A percentile compares a stretch with the other conserved stretches of the same genome.
Conservation (phyloP, 2,113 vertebrate species). For the Centropristis striata region DNA sequence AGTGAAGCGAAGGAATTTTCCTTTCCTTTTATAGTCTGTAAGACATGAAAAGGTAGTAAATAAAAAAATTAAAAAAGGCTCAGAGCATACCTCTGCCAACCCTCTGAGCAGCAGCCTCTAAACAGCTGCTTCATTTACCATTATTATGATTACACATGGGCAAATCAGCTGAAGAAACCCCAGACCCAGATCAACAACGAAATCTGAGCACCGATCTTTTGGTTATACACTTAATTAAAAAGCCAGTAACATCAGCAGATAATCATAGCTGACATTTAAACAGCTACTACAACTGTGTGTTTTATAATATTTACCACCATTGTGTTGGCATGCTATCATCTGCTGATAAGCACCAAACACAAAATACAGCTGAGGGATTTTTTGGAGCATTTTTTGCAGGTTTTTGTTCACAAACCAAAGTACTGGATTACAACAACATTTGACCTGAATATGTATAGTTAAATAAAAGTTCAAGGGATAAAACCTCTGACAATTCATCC, state of each 20-base stretch:
- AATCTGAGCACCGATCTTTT: too few species aligned
- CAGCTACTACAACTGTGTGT: background rate
- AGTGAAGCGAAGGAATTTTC: slow-evolving; percentile 13
- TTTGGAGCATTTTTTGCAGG: background rate
- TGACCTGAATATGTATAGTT: background rate
- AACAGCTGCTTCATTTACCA: slow-evolving; percentile 3
- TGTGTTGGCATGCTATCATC: background rate
- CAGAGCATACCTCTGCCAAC: background rate
- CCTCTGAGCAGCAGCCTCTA: background rate
- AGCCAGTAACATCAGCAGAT: background rate
- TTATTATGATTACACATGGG: background rate
- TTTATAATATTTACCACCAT: background rate
- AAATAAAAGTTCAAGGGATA: background rate
- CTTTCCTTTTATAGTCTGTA: slow-evolving; percentile 37
- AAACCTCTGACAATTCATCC: background rate
- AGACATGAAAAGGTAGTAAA: slow-evolving; percentile 1
- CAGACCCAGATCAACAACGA: background rate
- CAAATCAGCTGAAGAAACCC: slow-evolving; percentile 2
- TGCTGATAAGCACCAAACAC: background rate
- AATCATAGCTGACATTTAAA: background rate
- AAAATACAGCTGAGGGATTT: background rate
- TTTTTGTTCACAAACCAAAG: background rate
- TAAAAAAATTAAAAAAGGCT: slow-evolving; percentile 15
- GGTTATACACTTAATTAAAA: background rate
- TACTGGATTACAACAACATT: background rate